Percentiles rank a stretch among this genome's conserved stretches.
phyloP scores from a whole-genome alignment of 1,140 invertebrate genomes.

The Dendroctonus ponderosae region DNA sequence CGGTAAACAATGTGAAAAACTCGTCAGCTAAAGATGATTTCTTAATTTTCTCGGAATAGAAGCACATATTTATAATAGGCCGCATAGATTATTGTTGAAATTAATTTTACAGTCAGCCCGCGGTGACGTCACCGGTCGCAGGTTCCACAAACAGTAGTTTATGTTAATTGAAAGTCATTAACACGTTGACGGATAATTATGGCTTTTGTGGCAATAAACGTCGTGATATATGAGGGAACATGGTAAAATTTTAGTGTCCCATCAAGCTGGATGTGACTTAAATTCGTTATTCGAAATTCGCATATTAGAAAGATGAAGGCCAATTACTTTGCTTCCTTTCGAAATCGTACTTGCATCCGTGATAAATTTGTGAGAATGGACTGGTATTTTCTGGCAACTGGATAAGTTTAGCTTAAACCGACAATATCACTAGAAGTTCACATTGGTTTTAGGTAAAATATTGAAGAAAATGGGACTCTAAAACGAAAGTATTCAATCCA shows the following conservation, averaged over 20 bases:
- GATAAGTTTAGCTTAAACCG: too few species aligned
- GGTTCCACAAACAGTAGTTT: constrained; percentile 34
- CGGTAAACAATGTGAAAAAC: constrained; percentile 6
- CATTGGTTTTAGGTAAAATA: too few species aligned
- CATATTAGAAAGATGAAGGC: too few species aligned
- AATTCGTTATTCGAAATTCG: too few species aligned
- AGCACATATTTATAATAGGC: constrained; percentile 21
- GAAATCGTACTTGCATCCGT: too few species aligned
- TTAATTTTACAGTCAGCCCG: constrained; percentile 24
- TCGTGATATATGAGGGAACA: constrained; percentile 11
- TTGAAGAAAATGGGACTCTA: too few species aligned
- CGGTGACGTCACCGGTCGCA: constrained; percentile 30
- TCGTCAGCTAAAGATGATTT: constrained; percentile 7
- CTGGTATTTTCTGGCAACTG: too few species aligned
- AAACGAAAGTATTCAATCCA: too few species aligned
- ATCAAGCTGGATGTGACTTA: too few species aligned
- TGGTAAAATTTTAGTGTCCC: constrained; percentile 15
- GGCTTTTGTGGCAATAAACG: constrained; percentile 21
- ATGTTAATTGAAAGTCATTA: constrained; percentile 35
- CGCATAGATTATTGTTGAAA: constrained; percentile 28
- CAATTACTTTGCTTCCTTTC: too few species aligned
- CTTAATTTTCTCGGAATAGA: constrained; percentile 24
- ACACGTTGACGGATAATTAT: constrained; percentile 34
- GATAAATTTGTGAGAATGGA: too few species aligned
- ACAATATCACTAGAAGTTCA: too few species aligned